phyloP scores from a whole-genome alignment of 2,113 vertebrate species.

The Haplochromis vanheusdeni region DNA sequence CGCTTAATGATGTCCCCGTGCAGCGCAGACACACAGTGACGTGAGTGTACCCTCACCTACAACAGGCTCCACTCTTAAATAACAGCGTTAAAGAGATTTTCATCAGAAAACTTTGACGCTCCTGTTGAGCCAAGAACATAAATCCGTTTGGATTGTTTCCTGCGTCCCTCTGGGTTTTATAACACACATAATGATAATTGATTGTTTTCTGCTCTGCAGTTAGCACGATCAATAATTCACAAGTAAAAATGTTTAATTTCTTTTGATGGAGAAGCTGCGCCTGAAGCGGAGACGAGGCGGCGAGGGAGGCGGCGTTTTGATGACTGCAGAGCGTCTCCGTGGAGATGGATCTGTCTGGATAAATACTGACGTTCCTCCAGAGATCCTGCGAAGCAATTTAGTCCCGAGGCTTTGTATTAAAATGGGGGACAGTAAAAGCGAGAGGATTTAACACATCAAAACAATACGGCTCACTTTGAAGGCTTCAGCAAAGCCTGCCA shows the following conservation, averaged over 20 bases:
- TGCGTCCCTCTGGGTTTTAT: neutral
- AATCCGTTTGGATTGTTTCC: neutral
- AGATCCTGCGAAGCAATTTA: neutral
- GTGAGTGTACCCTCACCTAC: neutral
- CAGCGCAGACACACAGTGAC: neutral
- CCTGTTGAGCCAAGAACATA: neutral
- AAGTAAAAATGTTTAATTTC: neutral
- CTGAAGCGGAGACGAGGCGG: neutral
- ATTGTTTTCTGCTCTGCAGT: slow-evolving; percentile 1
- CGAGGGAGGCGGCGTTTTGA: neutral
- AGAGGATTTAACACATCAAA: neutral
- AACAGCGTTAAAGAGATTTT: neutral
- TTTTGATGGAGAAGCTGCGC: neutral
- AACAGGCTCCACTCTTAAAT: neutral
- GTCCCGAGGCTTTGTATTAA: neutral
- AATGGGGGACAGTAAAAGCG: neutral
- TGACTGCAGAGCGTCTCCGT: neutral
- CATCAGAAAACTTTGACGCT: neutral
- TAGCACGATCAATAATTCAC: slow-evolving; percentile 25
- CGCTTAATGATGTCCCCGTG: neutral
- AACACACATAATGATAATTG: neutral
- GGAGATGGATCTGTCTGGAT: neutral
- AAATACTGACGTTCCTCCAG: neutral
- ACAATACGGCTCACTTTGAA: neutral
- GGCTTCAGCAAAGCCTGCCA: neutral